Conservation (phyloP, 2,888 invertebrate species). For the Athalia circularis region DNA sequence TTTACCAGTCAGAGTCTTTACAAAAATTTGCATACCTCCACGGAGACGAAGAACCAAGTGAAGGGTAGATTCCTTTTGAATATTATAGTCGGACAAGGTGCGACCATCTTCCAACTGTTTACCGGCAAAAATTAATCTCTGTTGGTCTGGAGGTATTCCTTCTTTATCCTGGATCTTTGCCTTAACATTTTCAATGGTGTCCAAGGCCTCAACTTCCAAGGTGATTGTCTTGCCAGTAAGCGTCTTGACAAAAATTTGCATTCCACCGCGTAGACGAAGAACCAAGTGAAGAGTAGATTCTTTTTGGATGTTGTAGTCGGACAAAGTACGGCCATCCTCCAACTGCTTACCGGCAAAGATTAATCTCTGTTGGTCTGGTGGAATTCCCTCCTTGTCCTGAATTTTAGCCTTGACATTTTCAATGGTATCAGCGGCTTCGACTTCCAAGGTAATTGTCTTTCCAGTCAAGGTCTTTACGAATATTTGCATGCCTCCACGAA, state of each 20-base stretch:
- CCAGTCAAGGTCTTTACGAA: constrained; percentile 57
- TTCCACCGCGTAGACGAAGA: constrained; percentile 48
- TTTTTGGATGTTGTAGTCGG: constrained; percentile 50
- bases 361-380: constrained; percentile 48
- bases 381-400: constrained; percentile 49
- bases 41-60: constrained; percentile 57
- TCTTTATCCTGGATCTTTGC: constrained; percentile 59
- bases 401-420: constrained; percentile 49
- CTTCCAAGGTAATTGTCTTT: constrained; percentile 53
- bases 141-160: constrained; percentile 57
- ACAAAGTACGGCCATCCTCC: constrained; percentile 47
- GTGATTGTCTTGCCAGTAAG: constrained; percentile 58
- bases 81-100: constrained; percentile 57
- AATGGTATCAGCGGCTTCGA: constrained; percentile 48
- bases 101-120: constrained; percentile 59
- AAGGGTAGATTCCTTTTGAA: constrained; percentile 57
- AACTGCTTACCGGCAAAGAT: constrained; percentile 49
- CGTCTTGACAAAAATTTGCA: constrained; percentile 59
- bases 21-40: constrained; percentile 57
- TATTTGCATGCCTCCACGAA: constrained; percentile 54
- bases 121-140: constrained; percentile 58
- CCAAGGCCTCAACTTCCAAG: constrained; percentile 56
- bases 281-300: constrained; percentile 50
- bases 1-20: constrained; percentile 57
- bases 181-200: constrained; percentile 58